Conservation (phyloP, 2,113 vertebrate species). For the Taurulus bubalis region DNA sequence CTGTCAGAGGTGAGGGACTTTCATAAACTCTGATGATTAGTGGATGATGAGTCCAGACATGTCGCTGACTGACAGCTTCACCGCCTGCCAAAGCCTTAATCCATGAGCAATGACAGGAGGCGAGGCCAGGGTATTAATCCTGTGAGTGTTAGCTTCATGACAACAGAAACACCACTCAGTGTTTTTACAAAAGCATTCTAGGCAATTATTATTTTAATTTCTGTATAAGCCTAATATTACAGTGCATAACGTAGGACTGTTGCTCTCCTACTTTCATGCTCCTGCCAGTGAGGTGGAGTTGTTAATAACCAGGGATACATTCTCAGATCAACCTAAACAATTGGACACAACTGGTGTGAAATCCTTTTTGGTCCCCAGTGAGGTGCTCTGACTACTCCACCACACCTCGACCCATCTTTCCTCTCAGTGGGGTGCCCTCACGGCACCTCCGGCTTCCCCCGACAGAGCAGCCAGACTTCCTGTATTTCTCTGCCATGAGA, state of each 20-base stretch:
- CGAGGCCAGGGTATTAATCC: constrained; percentile 69
- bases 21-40: constrained; percentile 88
- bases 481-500: constrained; percentile 68
- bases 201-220: constrained; percentile 20
- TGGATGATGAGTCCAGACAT: constrained; percentile 85
- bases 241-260: background rate
- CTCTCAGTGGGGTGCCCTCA: constrained; percentile 66
- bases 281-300: constrained; percentile 54
- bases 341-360: constrained; percentile 80
- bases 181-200: constrained; percentile 31
- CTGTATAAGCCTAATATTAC: background rate
- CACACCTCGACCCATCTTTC: constrained; percentile 77
- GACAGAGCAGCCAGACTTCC: constrained; percentile 80
- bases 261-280: constrained; percentile 30
- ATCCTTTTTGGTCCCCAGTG: constrained; percentile 81
- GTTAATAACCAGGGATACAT: constrained; percentile 40
- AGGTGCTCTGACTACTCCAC: constrained; percentile 68
- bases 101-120: constrained; percentile 80
- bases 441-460: constrained; percentile 75
- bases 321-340: constrained; percentile 67
- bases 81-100: constrained; percentile 82
- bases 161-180: constrained; percentile 39
- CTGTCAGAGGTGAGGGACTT: constrained; percentile 79
- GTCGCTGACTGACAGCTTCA: constrained; percentile 84
- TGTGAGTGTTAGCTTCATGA: constrained; percentile 31